phyloP scores from a whole-genome alignment of 2,797 vertebrate genomes.

The Danio albolineatus region DNA sequence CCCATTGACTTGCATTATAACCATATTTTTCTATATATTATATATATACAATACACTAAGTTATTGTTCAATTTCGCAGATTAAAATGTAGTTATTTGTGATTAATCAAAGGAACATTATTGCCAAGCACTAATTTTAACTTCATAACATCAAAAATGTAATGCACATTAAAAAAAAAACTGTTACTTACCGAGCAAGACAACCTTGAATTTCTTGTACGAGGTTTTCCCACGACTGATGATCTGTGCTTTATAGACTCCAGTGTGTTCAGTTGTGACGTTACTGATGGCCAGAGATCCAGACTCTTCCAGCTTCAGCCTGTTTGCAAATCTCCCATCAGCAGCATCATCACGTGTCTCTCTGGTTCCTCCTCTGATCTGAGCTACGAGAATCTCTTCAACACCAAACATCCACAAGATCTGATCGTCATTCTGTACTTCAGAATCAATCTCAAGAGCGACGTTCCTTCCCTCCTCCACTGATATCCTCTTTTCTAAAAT shows the following conservation, averaged over 20 bases:
- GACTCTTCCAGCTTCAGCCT: not conserved
- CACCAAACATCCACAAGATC: not conserved
- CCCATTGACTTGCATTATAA: too few species aligned
- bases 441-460: not conserved
- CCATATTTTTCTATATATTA: too few species aligned
- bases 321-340: not conserved
- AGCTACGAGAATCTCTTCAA: not conserved
- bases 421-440: not conserved
- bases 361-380: not conserved
- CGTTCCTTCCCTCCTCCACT: not conserved
- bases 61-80: too few species aligned
- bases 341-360: not conserved
- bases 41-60: too few species aligned
- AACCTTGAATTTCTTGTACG: not conserved
- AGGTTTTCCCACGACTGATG: not conserved
- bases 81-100: too few species aligned
- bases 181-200: not conserved
- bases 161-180: too few species aligned
- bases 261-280: not conserved
- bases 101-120: too few species aligned
- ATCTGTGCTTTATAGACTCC: not conserved
- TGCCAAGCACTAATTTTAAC: too few species aligned
- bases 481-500: not conserved
- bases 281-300: not conserved
- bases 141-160: too few species aligned